Conservation (phyloP, 2,113 vertebrate species). For the Xiphophorus couchianus region DNA sequence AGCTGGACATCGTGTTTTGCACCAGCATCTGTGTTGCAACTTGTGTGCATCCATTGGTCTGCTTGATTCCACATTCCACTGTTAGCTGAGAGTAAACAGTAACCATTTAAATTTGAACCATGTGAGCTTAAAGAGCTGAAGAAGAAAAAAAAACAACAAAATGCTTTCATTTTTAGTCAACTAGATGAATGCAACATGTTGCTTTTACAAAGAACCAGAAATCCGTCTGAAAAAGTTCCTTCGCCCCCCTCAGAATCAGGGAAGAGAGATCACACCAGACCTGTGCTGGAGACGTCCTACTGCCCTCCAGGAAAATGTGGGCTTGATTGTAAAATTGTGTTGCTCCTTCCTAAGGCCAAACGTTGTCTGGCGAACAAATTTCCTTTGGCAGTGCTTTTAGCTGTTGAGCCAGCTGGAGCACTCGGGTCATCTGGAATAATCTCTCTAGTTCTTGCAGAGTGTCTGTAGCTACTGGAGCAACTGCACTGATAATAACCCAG, state of each 20-base stretch:
- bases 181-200: not conserved
- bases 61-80: slow-evolving; percentile 16
- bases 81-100: slow-evolving; percentile 21
- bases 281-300: not conserved
- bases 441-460: not conserved
- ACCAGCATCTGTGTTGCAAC: slow-evolving; percentile 1
- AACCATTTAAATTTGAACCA: slow-evolving; percentile 37
- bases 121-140: slow-evolving; percentile 30
- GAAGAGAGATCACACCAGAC: not conserved
- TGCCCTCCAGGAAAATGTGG: not conserved
- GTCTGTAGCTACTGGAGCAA: not conserved
- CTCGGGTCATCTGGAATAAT: not conserved
- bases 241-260: not conserved
- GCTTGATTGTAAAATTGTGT: not conserved
- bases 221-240: not conserved
- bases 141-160: not conserved
- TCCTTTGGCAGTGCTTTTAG: not conserved
- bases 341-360: not conserved
- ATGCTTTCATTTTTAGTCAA: not conserved
- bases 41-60: not conserved
- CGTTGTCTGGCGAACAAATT: not conserved
- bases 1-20: not conserved
- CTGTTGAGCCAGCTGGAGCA: not conserved
- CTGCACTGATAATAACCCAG: not conserved
- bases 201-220: not conserved